A percentile compares a stretch with the other conserved stretches of the same genome.
Conservation (phyloP, 2,113 vertebrate genomes). For the Dascyllus trimaculatus region DNA sequence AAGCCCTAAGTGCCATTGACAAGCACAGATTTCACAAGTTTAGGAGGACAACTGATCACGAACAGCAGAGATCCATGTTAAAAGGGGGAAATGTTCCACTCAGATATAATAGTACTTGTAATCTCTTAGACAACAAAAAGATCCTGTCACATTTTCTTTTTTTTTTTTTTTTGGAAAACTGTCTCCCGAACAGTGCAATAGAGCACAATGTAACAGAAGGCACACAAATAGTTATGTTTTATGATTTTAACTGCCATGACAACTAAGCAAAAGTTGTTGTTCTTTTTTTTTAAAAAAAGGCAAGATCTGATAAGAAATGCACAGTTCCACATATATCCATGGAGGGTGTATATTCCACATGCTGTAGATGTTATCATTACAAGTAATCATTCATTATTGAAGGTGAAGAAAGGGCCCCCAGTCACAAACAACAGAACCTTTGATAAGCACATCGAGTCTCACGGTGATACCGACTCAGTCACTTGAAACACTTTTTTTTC, state of each 20-base stretch:
- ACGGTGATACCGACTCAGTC: constrained; percentile 50
- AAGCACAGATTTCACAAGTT: constrained; percentile 37
- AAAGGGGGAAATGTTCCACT: constrained; percentile 49
- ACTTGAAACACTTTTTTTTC: constrained; percentile 53
- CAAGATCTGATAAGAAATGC: neutral
- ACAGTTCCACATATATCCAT: constrained; percentile 19
- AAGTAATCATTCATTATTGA: constrained; percentile 41
- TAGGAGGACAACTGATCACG: constrained; percentile 37
- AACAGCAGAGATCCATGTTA: constrained; percentile 30
- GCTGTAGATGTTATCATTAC: constrained; percentile 46
- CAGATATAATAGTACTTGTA: constrained; percentile 42
- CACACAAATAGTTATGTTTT: constrained; percentile 26
- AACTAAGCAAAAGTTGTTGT: neutral
- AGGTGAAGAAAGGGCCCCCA: constrained; percentile 37
- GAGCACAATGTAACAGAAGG: constrained; percentile 35
- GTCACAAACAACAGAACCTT: constrained; percentile 56
- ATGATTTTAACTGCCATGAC: constrained; percentile 29
- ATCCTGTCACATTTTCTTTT: constrained; percentile 4
- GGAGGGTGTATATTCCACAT: constrained; percentile 46
- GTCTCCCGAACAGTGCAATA: constrained; percentile 22
- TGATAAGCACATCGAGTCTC: constrained; percentile 75
- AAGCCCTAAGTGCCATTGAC: constrained; percentile 54
- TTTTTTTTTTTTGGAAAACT: constrained; percentile 7
- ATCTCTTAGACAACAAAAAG: constrained; percentile 31
- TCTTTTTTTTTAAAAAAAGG: neutral